A percentile compares a stretch with the other conserved stretches of the same genome.
Conservation (phyloP, 2,888 invertebrate species). For the Agrotis exclamationis region DNA sequence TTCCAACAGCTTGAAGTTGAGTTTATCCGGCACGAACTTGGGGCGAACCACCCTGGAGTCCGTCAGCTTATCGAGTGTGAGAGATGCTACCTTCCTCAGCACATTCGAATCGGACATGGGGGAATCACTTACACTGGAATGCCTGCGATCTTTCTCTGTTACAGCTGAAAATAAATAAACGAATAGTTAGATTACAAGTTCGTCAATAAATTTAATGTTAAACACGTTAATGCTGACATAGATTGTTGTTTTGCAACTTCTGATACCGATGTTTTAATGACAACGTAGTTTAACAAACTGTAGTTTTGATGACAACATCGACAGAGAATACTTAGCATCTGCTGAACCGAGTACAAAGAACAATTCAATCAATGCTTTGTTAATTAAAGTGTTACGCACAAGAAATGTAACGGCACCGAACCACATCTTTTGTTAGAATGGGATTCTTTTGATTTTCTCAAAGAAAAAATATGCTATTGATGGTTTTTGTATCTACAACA, state of each 20-base stretch:
- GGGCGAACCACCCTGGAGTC: constrained; percentile 93
- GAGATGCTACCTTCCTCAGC: constrained; percentile 95
- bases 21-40: constrained; percentile 96
- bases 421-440: constrained; percentile 20
- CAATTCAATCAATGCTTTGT: constrained; percentile 23
- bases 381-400: not conserved
- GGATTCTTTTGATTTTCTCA: constrained; percentile 18
- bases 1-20: constrained; percentile 96
- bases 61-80: constrained; percentile 94
- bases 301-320: no score
- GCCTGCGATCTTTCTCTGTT: constrained; percentile 82
- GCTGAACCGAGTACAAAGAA: not conserved
- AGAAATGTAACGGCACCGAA: constrained; percentile 19
- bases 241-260: not conserved
- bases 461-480: constrained; percentile 7
- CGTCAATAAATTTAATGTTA: not conserved
- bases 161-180: constrained; percentile 58
- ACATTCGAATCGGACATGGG: constrained; percentile 92
- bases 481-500: not conserved
- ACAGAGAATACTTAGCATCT: no score
- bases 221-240: not conserved
- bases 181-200: not conserved
- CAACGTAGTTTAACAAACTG: no score
- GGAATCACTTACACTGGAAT: constrained; percentile 89
- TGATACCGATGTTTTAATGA: no score